Base-by-base conservation (phyloP, 2,797 vertebrate species). In the Sebastiscus tertius region DNA sequence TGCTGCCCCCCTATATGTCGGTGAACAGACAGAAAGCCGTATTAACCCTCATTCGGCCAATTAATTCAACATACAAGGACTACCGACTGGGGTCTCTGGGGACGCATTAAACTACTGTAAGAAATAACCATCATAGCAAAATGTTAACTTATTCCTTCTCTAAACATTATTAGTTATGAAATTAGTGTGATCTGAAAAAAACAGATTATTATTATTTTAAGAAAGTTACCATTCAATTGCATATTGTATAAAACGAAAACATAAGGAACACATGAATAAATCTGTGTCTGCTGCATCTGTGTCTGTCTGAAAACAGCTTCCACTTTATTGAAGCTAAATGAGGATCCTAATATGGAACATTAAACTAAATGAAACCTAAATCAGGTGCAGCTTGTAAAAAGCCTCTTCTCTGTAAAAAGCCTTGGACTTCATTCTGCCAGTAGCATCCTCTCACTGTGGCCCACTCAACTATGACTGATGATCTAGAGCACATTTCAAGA, bases 341-440 rank as follows among this genome's bases (percentile, higher is more conserved):
- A 29, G 33, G 12, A 61, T 6, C 16, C 13, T 73, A 62, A 81
- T 70, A 54, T 60, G 66, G 72, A 3, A 62, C 77, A 74, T 79
- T 36, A 46, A 63, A 76, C 36, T 8, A 67, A 79, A 79, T 78
- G 16, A 81, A 77, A 62, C 14, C 34, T 31, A 69, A 76, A 27
- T 62, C 20, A 54, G 36, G 6, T 42, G 42, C 31, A 75, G 42
- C 29, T 22, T 31, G 24, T 66, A 39, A 75, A 82, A 83, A 72
- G n/a, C 33, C 1, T 18, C 64, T 20, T 20, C 22, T 56, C 39
- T 72, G 22, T 18, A 70, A 33, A 77, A 49, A 56, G n/a, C 36
- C 26, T 63, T 22, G 0, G 7, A 24, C 52, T 46, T 12, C n/a
- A 31, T 69, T 55, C 62, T 46, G 39, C 4, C 36, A 24, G 62